Evolutionary conservation across 2,888 invertebrate species (phyloP), one percentile per base, ranked within the genome.

Genomic region (Plemyria rubiginata): DNA sequence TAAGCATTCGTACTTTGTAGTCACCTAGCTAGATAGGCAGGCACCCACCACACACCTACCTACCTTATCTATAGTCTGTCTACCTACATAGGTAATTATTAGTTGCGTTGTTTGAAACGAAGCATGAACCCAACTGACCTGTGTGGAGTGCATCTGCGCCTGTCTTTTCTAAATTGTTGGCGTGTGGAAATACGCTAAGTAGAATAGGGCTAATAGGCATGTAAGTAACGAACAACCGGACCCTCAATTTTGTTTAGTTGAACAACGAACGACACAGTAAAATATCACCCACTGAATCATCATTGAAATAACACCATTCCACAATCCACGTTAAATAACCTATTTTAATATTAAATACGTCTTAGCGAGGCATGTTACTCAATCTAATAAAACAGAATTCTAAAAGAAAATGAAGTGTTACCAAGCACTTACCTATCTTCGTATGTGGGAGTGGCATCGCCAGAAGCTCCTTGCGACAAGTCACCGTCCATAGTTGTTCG

Each of bases 381-480:
- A 38, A n/a, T 48, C 9, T 46, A 55, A 12, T 13, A 15, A 43
- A 50, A 50, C 40, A 40, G 48, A 29, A 36, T 54, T 43, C 9
- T 51, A 16, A 51, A 51, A 29, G 11, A 38, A 43, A 45, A 53
- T 48, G 40, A 16, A 46, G 40, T 7, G 9, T 45, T 16, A 45
- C 8, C 45, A 45, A 16, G 8, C 16, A 67, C 88, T 87, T 83
- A 91, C 91, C 85, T 82, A 74, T 91, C 91, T 54, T 90, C 90
- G 72, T 81, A 90, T 58, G 82, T 83, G 41, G 90, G 90, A 48
- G 90, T 85, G 68, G 70, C 82, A 54, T 85, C 86, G 65, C 90
- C 87, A 62, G 91, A 90, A 72, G 77, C 85, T 68, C 75, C 82
- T 73, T 86, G 89, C 70, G 90, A 89, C 72, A 85, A 68, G 73